Percentiles rank a stretch among this genome's conserved stretches.
Evolutionary conservation across 2,888 invertebrate genomes (phyloP).

Genomic region (Amaurobius ferox): DNA sequence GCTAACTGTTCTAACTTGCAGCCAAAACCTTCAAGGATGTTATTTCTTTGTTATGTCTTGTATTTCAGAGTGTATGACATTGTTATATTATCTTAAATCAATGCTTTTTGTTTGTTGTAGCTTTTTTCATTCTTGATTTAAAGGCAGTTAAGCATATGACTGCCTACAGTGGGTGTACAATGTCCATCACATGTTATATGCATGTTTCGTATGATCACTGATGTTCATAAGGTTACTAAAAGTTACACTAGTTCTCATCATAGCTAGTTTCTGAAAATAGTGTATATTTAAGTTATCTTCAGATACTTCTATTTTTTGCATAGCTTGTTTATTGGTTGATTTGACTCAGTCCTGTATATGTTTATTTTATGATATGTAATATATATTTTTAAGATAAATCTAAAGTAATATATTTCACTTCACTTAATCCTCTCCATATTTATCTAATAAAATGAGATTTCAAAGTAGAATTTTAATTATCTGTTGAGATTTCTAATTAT

Average conservation of each 20-base stretch:
- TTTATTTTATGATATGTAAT: constrained; percentile 1
- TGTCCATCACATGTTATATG: too few relatives aligned
- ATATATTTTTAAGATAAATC: not conserved
- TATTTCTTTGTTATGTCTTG: constrained; percentile 60
- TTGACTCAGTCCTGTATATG: not conserved
- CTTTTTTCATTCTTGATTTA: constrained; percentile 46
- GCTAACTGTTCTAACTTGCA: constrained; percentile 50
- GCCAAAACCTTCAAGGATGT: constrained; percentile 59
- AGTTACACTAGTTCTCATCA: not conserved
- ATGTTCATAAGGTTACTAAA: constrained; percentile 8
- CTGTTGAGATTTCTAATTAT: not conserved
- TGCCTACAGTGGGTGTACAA: not conserved
- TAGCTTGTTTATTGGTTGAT: constrained; percentile 9
- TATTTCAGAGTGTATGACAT: constrained; percentile 53
- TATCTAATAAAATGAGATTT: not conserved
- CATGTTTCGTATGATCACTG: constrained; percentile 4
- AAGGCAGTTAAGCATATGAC: constrained; percentile 17
- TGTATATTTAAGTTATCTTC: constrained; percentile 7
- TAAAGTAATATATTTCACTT: too few relatives aligned
- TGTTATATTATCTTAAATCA: constrained; percentile 39
- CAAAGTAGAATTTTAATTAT: not conserved
- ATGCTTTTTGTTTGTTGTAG: constrained; percentile 32
- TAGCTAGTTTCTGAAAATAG: constrained; percentile 1
- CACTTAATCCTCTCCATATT: not conserved
- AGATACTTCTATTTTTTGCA: constrained; percentile 8